Conservation (phyloP, 37 sponge, comb jelly and placozoan genomes). For the Oopsacas minuta region DNA sequence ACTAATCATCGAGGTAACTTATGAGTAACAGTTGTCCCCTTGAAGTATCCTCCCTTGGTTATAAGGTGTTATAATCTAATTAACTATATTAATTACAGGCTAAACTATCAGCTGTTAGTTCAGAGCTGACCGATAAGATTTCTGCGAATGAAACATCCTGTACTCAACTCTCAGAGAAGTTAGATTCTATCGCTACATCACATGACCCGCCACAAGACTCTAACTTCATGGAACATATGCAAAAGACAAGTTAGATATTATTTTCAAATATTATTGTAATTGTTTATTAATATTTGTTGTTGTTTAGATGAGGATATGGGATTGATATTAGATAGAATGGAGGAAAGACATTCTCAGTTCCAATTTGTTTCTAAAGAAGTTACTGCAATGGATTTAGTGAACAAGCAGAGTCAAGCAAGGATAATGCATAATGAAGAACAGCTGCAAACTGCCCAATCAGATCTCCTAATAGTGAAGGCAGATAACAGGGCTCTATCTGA, state of each 20-base stretch:
- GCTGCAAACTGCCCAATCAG: not conserved
- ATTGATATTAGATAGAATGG: not conserved
- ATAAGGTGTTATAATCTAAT: too few relatives aligned
- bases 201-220: not conserved
- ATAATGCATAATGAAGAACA: not conserved
- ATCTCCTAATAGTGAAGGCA: not conserved
- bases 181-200: not conserved
- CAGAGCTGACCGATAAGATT: not conserved
- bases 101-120: not conserved
- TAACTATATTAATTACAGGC: not conserved
- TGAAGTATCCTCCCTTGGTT: not conserved
- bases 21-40: not conserved
- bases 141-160: not conserved
- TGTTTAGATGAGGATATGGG: not conserved
- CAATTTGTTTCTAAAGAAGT: not conserved
- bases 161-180: not conserved
- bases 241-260: not conserved
- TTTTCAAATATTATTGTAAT: not conserved
- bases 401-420: not conserved
- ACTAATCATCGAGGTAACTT: not conserved
- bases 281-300: not conserved
- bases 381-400: not conserved
- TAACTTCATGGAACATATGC: not conserved
- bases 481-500: not conserved
- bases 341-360: not conserved